Conservation (phyloP, 2,888 invertebrate species). For the Elaeidobius kamerunicus region DNA sequence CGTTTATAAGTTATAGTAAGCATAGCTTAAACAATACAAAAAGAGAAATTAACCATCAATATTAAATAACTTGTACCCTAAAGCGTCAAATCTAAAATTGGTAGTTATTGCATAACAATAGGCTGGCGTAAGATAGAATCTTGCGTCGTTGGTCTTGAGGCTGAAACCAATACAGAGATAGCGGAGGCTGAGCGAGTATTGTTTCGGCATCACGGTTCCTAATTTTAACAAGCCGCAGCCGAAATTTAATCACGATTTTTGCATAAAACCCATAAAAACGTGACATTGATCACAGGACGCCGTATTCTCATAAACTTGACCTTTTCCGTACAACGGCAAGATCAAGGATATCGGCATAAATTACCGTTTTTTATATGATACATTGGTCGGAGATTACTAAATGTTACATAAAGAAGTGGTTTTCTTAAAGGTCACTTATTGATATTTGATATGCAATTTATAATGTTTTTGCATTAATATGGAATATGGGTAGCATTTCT, state of each 20-base stretch:
- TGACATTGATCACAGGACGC: slow-evolving; percentile 17
- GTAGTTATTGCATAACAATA: slow-evolving; percentile 5
- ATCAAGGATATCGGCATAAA: slow-evolving; percentile 29
- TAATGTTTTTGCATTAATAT: not conserved
- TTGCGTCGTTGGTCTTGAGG: slow-evolving; percentile 12
- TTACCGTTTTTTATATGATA: slow-evolving; percentile 22
- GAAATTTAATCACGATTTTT: slow-evolving; percentile 29
- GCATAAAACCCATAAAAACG: slow-evolving; percentile 24
- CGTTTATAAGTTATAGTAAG: too few relatives aligned
- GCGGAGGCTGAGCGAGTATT: slow-evolving; percentile 9
- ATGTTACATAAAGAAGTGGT: slow-evolving; percentile 22
- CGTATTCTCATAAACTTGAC: slow-evolving; percentile 30
- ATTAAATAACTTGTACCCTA: too few relatives aligned
- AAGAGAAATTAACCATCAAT: too few relatives aligned
- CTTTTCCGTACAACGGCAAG: slow-evolving; percentile 23
- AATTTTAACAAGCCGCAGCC: slow-evolving; percentile 24
- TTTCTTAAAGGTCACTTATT: slow-evolving; percentile 26
- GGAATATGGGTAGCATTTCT: too few relatives aligned
- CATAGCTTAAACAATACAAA: too few relatives aligned
- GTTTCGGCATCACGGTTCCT: slow-evolving; percentile 25
- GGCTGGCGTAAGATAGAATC: slow-evolving; percentile 3
- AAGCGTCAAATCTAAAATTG: slow-evolving; percentile 4
- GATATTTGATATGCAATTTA: slow-evolving; percentile 18
- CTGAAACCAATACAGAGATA: slow-evolving; percentile 16
- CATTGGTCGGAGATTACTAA: slow-evolving; percentile 24